Conservation (phyloP, 2,888 invertebrate species). For the Scaptomyza parva region DNA sequence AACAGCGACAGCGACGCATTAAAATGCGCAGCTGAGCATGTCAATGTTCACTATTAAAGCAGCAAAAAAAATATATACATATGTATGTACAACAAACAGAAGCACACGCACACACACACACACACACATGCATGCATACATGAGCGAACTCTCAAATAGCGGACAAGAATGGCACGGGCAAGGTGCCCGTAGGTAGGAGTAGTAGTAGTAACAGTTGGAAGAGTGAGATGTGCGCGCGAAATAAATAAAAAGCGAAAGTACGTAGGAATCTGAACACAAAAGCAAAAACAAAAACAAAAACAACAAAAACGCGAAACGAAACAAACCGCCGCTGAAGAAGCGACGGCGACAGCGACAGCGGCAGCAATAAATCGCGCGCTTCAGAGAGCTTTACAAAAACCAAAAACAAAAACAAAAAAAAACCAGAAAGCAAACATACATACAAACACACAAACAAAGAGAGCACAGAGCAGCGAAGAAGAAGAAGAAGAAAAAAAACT, state of each 20-base stretch:
- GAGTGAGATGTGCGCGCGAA: constrained; percentile 16
- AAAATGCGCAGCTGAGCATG: constrained; percentile 77
- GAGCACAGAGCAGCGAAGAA: constrained; percentile 6
- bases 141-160: constrained; percentile 20
- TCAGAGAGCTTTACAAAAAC: constrained; percentile 58
- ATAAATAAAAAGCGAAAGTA: constrained; percentile 75
- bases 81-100: constrained; percentile 20
- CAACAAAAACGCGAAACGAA: too few relatives aligned
- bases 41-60: constrained; percentile 75
- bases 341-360: constrained; percentile 4
- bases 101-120: constrained; percentile 17
- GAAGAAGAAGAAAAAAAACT: constrained; percentile 26
- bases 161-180: constrained; percentile 55
- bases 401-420: constrained; percentile 21
- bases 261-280: constrained; percentile 64
- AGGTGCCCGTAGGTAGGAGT: constrained; percentile 26
- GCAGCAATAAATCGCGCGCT: constrained; percentile 53
- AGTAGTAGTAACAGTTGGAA: not conserved
- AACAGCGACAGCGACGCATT: constrained; percentile 53
- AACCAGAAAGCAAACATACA: constrained; percentile 75
- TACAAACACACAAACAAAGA: constrained; percentile 13
- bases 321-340: constrained; percentile 24
- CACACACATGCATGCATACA: constrained; percentile 12
- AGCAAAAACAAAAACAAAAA: constrained; percentile 30
- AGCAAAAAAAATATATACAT: constrained; percentile 44